Percentiles rank a stretch among this genome's conserved stretches.
Evolutionary conservation across 2,888 invertebrate genomes (phyloP).

Genomic region (Eilema griseolum): DNA sequence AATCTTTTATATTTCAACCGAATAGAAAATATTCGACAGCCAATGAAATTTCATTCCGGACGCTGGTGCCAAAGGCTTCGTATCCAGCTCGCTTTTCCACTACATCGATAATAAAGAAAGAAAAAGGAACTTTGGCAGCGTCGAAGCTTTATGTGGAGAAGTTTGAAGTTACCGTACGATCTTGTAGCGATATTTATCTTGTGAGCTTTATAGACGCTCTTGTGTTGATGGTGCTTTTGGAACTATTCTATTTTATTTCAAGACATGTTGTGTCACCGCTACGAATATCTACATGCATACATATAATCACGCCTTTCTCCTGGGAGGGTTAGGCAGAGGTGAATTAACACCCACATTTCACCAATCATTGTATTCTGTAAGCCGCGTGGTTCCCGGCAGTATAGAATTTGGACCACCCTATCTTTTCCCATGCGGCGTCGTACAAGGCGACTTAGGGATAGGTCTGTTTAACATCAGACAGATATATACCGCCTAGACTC

Average conservation of each 20-base stretch:
- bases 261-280: background rate
- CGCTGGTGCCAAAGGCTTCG: conserved; percentile 50
- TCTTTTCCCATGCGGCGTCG: too few relatives aligned
- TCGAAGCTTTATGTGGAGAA: conserved; percentile 53
- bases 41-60: conserved; percentile 48
- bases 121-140: conserved; percentile 53
- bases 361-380: too few relatives aligned
- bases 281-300: too few relatives aligned
- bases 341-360: too few relatives aligned
- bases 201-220: conserved; percentile 44
- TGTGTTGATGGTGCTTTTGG: conserved; percentile 30
- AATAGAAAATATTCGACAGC: conserved; percentile 50
- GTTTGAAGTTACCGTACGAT: conserved; percentile 46
- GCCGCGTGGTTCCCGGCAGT: too few relatives aligned
- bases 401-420: too few relatives aligned
- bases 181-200: conserved; percentile 51
- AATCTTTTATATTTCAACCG: conserved; percentile 45
- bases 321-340: too few relatives aligned
- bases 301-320: too few relatives aligned
- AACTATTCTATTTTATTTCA: conserved; percentile 27
- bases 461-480: too few relatives aligned
- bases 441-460: too few relatives aligned
- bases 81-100: conserved; percentile 45
- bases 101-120: conserved; percentile 52
- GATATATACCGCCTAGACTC: too few relatives aligned